Evolutionary conservation across 2,797 vertebrate genomes (phyloP).

Genomic region (Semotilus atromaculatus): DNA sequence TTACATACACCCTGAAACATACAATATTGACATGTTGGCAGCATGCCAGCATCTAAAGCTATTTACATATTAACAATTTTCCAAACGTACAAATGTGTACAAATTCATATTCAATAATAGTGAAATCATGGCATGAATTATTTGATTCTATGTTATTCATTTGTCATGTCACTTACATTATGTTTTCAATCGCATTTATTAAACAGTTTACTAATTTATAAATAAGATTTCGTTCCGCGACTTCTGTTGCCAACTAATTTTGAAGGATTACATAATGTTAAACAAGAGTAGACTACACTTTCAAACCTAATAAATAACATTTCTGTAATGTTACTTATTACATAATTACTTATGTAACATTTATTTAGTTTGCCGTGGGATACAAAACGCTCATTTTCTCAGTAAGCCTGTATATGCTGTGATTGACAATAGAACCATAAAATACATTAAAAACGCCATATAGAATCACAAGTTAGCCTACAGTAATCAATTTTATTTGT

Average conservation of each 20-base stretch:
- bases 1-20: background rate
- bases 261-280: background rate
- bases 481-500: too few species aligned
- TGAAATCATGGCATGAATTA: background rate
- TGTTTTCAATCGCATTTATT: background rate
- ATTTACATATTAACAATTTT: background rate
- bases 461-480: too few species aligned
- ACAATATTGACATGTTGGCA: background rate
- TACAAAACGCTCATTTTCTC: too few species aligned
- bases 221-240: too few species aligned
- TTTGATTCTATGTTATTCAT: background rate
- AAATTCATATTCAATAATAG: background rate
- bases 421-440: too few species aligned
- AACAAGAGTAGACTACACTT: background rate
- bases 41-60: background rate
- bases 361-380: too few species aligned
- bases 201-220: background rate
- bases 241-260: background rate
- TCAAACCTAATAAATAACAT: too few species aligned
- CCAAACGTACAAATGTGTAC: background rate
- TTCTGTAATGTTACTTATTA: too few species aligned
- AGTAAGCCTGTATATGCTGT: too few species aligned
- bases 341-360: too few species aligned
- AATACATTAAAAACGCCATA: too few species aligned
- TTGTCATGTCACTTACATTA: background rate